A percentile compares a stretch with the other conserved stretches of the same genome.
phyloP scores from a whole-genome alignment of 2,113 vertebrate genomes.

The cat (Felis catus) region F.catus_Fca126_mat1.0 CM031416.1:80232001-80232500 shows the following conservation, averaged over 20 bases:
- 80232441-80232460: neutral
- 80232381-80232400: neutral
- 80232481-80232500: neutral
- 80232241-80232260: too few species aligned
- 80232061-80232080: neutral
- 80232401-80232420: neutral
- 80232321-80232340: too few species aligned
- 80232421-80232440: neutral
- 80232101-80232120: neutral
- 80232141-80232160: too few species aligned
- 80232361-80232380: neutral
- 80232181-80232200: too few species aligned
- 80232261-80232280: too few species aligned
- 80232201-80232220: too few species aligned
- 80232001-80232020: neutral
- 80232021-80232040: neutral
- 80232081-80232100: neutral
- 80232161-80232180: too few species aligned
- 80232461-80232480: neutral
- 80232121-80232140: neutral
- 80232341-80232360: too few species aligned
- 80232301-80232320: too few species aligned
- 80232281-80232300: too few species aligned
- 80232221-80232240: too few species aligned
- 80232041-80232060: slow-evolving; percentile 5